Evolutionary conservation across 2,797 vertebrate genomes (phyloP), one percentile per base, ranked within the genome.

Genomic region (Sebastes nivosus): DNA sequence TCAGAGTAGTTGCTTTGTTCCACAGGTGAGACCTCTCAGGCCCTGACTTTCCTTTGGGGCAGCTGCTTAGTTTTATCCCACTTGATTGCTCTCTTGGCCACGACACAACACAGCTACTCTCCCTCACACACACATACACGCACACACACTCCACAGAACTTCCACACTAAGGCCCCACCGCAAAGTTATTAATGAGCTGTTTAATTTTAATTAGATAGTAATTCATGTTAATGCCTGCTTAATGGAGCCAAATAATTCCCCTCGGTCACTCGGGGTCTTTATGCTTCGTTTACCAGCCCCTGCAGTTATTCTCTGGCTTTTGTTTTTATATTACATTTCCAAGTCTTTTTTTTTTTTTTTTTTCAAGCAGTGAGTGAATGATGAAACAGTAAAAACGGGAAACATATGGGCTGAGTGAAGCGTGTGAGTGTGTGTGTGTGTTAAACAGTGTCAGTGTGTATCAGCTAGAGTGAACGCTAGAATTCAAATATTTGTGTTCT

Each of bases 141-240:
- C 80, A 68, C 80, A 81, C 86, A 89, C 92, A 88, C 89, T 82
- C 83, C 72, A 84, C 87, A 94, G 88, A 94, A 93, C 93, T 91
- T 95, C 93, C 88, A 91, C 93, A 90, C 86, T 90, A 81, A 92
- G 89, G 90, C 93, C 93, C 93, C 93, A 91, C 91, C 79, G 90
- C 89, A 94, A 95, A 96, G 93, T 96, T 95, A 95, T 96, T 95
- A 96, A 95, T 94, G 94, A 96, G 93, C 94, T 95, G 93, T 95
- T 95, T 96, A 92, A 95, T 95, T 96, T 95, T 94, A 95, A 96
- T 96, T 96, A 96, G 95, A 95, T 93, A 95, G 94, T 95, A 95
- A 95, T 95, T 95, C 94, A 95, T 96, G 95, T 95, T 96, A 96
- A 96, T 95, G 95, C 94, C 91, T 94, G 94, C 94, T 93, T 96